Evolutionary conservation across 2,888 invertebrate genomes (phyloP).

Genomic region (Coelinius sp.): DNA sequence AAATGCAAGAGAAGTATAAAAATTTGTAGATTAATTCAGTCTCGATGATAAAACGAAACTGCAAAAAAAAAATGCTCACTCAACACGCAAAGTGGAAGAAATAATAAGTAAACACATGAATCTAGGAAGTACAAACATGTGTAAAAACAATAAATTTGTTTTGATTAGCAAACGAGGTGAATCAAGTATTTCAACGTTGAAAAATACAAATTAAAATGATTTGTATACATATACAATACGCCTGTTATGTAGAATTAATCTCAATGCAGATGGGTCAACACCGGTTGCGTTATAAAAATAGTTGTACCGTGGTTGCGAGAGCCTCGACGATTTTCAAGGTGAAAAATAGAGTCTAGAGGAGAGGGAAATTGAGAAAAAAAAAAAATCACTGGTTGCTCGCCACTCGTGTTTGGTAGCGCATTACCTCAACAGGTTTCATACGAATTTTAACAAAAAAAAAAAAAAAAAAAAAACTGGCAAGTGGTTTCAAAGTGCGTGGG

Average conservation of each 20-base stretch:
- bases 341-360: conserved; percentile 22
- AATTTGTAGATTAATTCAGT: background rate
- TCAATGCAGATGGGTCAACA: conserved; percentile 43
- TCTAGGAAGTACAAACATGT: background rate
- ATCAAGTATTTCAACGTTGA: conserved; percentile 9
- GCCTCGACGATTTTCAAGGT: conserved; percentile 44
- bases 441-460: conserved; percentile 16
- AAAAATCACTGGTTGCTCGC: conserved; percentile 25
- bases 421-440: conserved; percentile 47
- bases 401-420: conserved; percentile 25
- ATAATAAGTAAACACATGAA: background rate
- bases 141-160: background rate
- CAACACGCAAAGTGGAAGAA: background rate
- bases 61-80: background rate
- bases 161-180: background rate
- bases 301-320: conserved; percentile 20
- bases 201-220: background rate
- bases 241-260: conserved; percentile 33
- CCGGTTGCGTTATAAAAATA: conserved; percentile 49
- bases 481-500: background rate
- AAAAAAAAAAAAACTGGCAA: too few species aligned
- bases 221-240: background rate
- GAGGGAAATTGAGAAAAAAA: conserved; percentile 17
- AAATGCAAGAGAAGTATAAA: background rate
- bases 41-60: background rate